phyloP scores from a whole-genome alignment of 2,888 invertebrate genomes.

The Azorinus chamasolen region DNA sequence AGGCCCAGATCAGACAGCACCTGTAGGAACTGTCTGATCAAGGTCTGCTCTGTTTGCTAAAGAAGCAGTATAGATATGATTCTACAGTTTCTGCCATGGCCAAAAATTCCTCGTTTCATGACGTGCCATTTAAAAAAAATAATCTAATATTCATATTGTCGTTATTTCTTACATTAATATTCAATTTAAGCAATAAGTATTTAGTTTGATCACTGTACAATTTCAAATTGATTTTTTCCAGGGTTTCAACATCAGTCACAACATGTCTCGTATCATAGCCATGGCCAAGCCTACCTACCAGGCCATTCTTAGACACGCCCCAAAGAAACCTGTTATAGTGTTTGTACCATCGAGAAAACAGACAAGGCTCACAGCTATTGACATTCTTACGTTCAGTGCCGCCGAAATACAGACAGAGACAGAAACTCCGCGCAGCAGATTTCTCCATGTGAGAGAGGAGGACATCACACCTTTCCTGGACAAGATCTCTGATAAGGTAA shows the following conservation, averaged over 20 bases:
- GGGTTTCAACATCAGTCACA: slow-evolving; percentile 99
- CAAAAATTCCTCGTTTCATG: no score
- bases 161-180: no score
- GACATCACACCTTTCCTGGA: slow-evolving; percentile 96
- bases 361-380: slow-evolving; percentile 97
- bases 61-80: no score
- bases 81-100: no score
- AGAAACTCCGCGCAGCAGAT: slow-evolving; percentile 93
- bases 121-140: no score
- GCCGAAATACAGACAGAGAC: slow-evolving; percentile 93
- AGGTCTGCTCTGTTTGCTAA: no score
- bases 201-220: background rate
- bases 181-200: no score
- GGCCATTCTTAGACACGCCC: slow-evolving; percentile 90
- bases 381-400: slow-evolving; percentile 96
- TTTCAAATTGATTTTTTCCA: slow-evolving; percentile 83
- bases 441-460: slow-evolving; percentile 93
- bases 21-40: no score
- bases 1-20: no score
- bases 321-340: slow-evolving; percentile 84
- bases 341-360: slow-evolving; percentile 92
- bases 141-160: no score
- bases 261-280: slow-evolving; percentile 97
- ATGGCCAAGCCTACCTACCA: slow-evolving; percentile 99
- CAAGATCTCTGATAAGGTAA: slow-evolving; percentile 94